A percentile compares a stretch with the other conserved stretches of the same genome.
Evolutionary conservation across 2,797 vertebrate species (phyloP).

Genomic region (Hydrocynus forskahlii): DNA sequence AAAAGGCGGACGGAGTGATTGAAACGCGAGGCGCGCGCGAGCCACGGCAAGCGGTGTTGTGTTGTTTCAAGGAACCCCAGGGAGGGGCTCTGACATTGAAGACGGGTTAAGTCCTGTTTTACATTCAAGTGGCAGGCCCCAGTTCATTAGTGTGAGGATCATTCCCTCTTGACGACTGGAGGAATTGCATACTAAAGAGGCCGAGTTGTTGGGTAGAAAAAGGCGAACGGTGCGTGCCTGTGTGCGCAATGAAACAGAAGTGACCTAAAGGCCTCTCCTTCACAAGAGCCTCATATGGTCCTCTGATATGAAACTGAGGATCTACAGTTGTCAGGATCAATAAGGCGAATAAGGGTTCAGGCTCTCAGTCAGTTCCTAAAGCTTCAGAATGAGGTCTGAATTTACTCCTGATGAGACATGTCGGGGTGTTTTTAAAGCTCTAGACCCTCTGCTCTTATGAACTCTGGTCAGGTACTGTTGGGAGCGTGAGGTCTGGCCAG

Average conservation of each 20-base stretch:
- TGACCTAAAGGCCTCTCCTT: slow-evolving; percentile 44
- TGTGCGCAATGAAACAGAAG: slow-evolving; percentile 29
- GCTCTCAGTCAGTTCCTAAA: neutral
- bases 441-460: slow-evolving; percentile 47
- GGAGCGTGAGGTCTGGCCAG: slow-evolving; percentile 58
- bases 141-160: slow-evolving; percentile 88
- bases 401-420: neutral
- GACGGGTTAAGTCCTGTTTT: slow-evolving; percentile 88
- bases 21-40: slow-evolving; percentile 54
- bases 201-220: slow-evolving; percentile 85
- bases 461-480: slow-evolving; percentile 49
- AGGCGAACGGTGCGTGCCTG: slow-evolving; percentile 57
- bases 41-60: slow-evolving; percentile 63
- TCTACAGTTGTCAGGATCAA: slow-evolving; percentile 38
- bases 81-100: slow-evolving; percentile 88
- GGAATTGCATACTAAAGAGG: slow-evolving; percentile 87
- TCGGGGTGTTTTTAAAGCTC: neutral
- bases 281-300: slow-evolving; percentile 21
- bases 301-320: neutral
- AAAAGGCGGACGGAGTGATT: slow-evolving; percentile 62
- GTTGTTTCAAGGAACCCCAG: slow-evolving; percentile 82
- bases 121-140: slow-evolving; percentile 86
- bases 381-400: slow-evolving; percentile 13
- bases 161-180: slow-evolving; percentile 85
- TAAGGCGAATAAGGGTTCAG: neutral